Percentiles rank a stretch among this genome's conserved stretches.
phyloP scores from a whole-genome alignment of 1,140 invertebrate genomes.

The Apis laboriosa region DNA sequence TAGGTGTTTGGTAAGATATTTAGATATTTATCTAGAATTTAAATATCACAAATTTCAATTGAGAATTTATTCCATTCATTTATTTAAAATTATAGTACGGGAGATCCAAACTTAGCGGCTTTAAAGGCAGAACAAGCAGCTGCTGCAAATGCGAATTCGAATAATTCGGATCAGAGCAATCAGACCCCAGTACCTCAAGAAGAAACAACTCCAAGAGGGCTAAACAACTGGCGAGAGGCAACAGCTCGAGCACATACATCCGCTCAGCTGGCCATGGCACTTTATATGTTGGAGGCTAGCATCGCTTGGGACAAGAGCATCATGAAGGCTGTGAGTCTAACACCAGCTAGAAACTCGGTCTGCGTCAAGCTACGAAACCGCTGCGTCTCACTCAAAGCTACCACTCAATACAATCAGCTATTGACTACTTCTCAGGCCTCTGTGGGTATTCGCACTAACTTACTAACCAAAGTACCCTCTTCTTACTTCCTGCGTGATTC shows the following conservation, averaged over 20 bases:
- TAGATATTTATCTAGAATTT: slow-evolving; percentile 50
- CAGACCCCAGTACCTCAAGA: slow-evolving; percentile 69
- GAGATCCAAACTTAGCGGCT: slow-evolving; percentile 82
- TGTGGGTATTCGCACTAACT: slow-evolving; percentile 80
- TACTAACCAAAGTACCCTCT: slow-evolving; percentile 72
- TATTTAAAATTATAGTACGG: slow-evolving; percentile 75
- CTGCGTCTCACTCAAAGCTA: slow-evolving; percentile 78
- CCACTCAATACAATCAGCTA: slow-evolving; percentile 78
- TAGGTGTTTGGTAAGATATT: slow-evolving; percentile 87
- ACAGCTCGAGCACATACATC: slow-evolving; percentile 91
- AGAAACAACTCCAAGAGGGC: slow-evolving; percentile 84
- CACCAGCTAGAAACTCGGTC: slow-evolving; percentile 78
- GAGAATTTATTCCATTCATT: background rate
- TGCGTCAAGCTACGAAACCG: slow-evolving; percentile 78
- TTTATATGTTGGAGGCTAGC: slow-evolving; percentile 93
- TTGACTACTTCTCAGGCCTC: slow-evolving; percentile 78
- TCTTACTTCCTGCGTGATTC: slow-evolving; percentile 53
- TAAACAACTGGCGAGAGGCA: slow-evolving; percentile 94
- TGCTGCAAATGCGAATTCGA: slow-evolving; percentile 72
- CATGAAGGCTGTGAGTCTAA: slow-evolving; percentile 96
- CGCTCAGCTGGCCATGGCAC: slow-evolving; percentile 94
- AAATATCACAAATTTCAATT: background rate
- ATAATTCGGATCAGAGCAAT: slow-evolving; percentile 71
- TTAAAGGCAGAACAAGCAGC: slow-evolving; percentile 80
- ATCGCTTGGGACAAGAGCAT: slow-evolving; percentile 99